phyloP scores from a whole-genome alignment of 2,888 invertebrate species.

The Onthophagus sagittarius region DNA sequence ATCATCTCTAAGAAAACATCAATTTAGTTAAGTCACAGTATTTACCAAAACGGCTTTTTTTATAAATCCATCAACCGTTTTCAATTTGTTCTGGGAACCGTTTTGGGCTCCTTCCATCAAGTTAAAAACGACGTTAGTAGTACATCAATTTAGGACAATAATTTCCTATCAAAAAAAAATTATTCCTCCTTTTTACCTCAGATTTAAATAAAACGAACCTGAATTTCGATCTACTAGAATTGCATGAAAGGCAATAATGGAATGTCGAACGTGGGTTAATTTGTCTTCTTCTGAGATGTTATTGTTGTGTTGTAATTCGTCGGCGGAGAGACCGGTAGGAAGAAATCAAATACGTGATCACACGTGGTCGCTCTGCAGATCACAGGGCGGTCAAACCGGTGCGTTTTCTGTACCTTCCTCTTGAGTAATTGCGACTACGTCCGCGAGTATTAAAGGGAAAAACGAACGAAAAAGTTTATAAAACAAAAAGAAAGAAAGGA shows the following conservation, averaged over 20 bases:
- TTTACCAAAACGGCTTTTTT: background rate
- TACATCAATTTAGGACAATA: background rate
- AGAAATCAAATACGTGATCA: conserved; percentile 38
- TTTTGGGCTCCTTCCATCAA: background rate
- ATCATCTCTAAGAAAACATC: background rate
- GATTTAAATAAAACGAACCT: background rate
- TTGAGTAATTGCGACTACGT: conserved; percentile 37
- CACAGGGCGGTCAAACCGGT: conserved; percentile 40
- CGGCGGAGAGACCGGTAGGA: background rate
- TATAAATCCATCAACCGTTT: background rate
- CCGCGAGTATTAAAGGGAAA: background rate
- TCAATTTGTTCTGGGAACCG: background rate
- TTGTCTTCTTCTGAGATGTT: background rate
- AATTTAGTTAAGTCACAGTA: background rate
- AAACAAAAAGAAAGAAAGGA: background rate
- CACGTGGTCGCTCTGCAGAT: conserved; percentile 42
- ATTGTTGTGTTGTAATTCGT: background rate
- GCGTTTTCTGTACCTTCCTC: conserved; percentile 23
- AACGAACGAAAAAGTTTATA: background rate
- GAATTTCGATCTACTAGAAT: background rate
- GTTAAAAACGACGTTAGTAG: background rate
- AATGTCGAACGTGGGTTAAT: background rate
- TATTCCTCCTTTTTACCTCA: background rate
- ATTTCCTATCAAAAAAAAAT: background rate
- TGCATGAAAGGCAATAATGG: background rate